Evolutionary conservation across 2,113 vertebrate species (phyloP), one percentile per base, ranked within the genome.

Genomic region (Zosterops borbonicus): DNA sequence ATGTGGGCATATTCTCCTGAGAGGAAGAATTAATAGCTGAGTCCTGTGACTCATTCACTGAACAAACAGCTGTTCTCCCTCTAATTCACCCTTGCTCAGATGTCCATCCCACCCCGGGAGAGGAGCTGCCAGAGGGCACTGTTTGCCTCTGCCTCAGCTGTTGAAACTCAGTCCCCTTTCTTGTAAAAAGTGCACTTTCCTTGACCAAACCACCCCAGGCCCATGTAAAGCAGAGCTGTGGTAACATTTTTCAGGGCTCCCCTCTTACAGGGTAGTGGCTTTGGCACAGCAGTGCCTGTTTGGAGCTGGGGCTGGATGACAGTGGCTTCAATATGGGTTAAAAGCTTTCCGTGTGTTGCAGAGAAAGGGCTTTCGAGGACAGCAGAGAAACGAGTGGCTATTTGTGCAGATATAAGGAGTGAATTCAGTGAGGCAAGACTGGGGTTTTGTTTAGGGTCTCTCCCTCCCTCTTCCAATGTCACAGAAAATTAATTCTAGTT

Each of bases 1-100:
- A 89, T 78, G 39, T 86, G 92, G 86, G 62, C 74, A 87, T 60
- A 52, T 92, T 67, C 87, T 85, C 82, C 53, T 15, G 87, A 71
- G 87, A 95, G 93, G 71, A 93, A 80, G 88, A 95, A 94, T 96
- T 93, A 80, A 90, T 93, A 88, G 89, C 77, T 1, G 65, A 92
- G 90, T 83, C 73, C 81, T 86, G 84, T 92, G 96, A 93, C 83
- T 95, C 85, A 81, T 65, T 93, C 76, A 50, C 27, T 70, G 76
- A 82, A 39, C 88, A 81, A 83, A 90, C 94, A 95, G 96, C 95
- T 96, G 90, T 86, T 93, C 89, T 94, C 41, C 24, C 29, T 92
- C 88, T 90, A 62, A 88, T 67, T 94, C 79, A 67, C 83, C 88
- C 94, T 82, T 90, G 89, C 94, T 96, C 68, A 7, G 27, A 79